Conservation (phyloP, 2,888 invertebrate species). For the Acleris holmiana region DNA sequence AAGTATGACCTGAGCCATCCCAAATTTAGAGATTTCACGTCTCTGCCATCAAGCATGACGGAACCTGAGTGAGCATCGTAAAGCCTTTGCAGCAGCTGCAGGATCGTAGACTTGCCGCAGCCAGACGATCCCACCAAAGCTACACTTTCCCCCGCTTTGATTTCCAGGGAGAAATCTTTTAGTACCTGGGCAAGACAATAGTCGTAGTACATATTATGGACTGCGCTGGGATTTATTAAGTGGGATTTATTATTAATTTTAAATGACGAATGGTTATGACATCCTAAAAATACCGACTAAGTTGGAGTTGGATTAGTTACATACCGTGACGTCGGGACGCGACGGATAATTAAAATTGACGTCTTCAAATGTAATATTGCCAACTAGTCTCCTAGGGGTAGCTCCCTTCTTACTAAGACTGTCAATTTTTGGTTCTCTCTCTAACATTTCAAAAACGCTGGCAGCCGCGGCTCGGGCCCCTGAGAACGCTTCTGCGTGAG, state of each 20-base stretch:
- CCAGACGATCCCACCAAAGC: conserved; percentile 91
- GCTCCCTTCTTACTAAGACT: conserved; percentile 85
- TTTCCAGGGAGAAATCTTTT: conserved; percentile 86
- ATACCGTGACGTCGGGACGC: conserved; percentile 87
- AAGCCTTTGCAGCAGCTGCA: conserved; percentile 90
- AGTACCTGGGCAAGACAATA: conserved; percentile 78
- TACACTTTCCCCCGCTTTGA: conserved; percentile 88
- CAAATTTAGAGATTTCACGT: conserved; percentile 88
- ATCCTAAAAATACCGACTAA: no score
- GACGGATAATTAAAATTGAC: conserved; percentile 92
- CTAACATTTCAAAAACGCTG: conserved; percentile 89
- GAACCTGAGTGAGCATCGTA: conserved; percentile 86
- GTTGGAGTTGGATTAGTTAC: no score
- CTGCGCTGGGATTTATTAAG: neutral
- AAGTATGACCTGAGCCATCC: conserved; percentile 90
- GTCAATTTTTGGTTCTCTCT: conserved; percentile 88
- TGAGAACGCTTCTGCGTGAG: conserved; percentile 90
- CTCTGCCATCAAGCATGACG: conserved; percentile 87
- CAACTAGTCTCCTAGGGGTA: conserved; percentile 84
- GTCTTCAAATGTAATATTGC: conserved; percentile 88
- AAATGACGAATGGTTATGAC: neutral
- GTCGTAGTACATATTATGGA: neutral
- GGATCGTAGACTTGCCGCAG: conserved; percentile 92
- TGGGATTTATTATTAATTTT: no score
- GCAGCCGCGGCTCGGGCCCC: conserved; percentile 89